Percentiles rank a stretch among this genome's conserved stretches.
Conservation (phyloP, 1,140 invertebrate species). For the Coelopa frigida region DNA sequence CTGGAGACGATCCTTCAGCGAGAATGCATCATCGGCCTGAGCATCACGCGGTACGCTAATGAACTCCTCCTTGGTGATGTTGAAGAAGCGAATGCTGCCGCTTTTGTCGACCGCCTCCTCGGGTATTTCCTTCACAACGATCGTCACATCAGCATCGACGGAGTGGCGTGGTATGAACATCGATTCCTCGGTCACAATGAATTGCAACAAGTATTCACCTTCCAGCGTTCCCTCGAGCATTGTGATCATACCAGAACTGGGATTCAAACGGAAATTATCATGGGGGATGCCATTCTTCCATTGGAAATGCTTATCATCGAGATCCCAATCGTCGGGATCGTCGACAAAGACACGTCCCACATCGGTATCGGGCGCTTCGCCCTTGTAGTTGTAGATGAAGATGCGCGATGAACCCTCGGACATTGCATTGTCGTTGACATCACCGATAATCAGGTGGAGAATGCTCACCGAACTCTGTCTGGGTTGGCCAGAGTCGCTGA, state of each 20-base stretch:
- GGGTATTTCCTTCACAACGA: conserved; percentile 76
- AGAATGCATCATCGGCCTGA: conserved; percentile 50
- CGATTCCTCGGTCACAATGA: conserved; percentile 62
- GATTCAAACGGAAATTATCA: conserved; percentile 60
- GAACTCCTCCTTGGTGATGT: conserved; percentile 77
- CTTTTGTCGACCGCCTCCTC: conserved; percentile 85
- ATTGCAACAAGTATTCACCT: conserved; percentile 61
- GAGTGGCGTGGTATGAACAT: conserved; percentile 49
- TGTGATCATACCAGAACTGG: conserved; percentile 73
- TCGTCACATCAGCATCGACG: conserved; percentile 71
- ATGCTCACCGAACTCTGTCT: conserved; percentile 65
- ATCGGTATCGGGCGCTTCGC: conserved; percentile 62
- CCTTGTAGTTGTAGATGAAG: conserved; percentile 87
- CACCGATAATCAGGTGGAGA: conserved; percentile 79
- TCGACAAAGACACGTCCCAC: conserved; percentile 86
- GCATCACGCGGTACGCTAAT: conserved; percentile 56
- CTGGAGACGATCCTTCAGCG: conserved; percentile 66
- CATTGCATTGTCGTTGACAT: conserved; percentile 85
- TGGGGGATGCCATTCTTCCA: conserved; percentile 52
- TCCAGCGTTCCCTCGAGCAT: conserved; percentile 63
- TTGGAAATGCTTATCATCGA: conserved; percentile 76
- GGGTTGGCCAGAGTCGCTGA: conserved; percentile 72
- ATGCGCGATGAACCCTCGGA: conserved; percentile 73
- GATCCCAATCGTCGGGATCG: conserved; percentile 90
- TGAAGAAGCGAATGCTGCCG: conserved; percentile 77